Evolutionary conservation across 2,888 invertebrate species (phyloP), one percentile per base, ranked within the genome.

Genomic region (Trichopoda pennipes): DNA sequence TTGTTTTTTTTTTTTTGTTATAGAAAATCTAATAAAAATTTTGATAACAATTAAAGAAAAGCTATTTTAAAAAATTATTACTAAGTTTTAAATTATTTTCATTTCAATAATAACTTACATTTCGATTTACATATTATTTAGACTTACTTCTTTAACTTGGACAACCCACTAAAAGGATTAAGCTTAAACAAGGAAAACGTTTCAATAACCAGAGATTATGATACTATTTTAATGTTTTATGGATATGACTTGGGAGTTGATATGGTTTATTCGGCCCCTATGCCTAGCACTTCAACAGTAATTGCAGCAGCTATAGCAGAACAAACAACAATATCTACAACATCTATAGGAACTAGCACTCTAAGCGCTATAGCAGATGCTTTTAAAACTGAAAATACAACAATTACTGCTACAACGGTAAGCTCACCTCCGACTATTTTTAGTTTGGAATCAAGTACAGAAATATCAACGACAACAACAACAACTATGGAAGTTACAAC

Each of bases 101-200:
- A 28, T 28, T 2, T 28, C 6, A 28, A 28, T 28, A 28, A 28
- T 8, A 28, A 2, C 12, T 38, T 12, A 38, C 38, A 38, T 7
- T 12, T 12, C 38, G 38, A 12, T 6, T 49, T 17, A 16, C 0
- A 23, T 23, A 2, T 14, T 61, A 23, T 69, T 55, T 23, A 95
- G 96, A 96, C 95, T 64, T 96, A 96, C 89, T 95, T 96, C 87
- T 95, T 96, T 80, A 95, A 95, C 19, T 94, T 94, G 86, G 96
- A 96, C 88, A 96, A 96, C 49, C 96, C 96, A 84, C 92, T 96
- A 2, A 95, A 95, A 16, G 96, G 96, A 0, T 91, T 96, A 78
- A 95, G 95, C 10, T 92, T 97, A 51, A 96, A 95, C 90, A 94
- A 94, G 83, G 95, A 95, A 86, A 95, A 96, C 88, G 94, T 96